A percentile compares a stretch with the other conserved stretches of the same genome.
These are phyloP conservation scores for Glareola pratincola DNA, from an alignment of 2,113 vertebrate species.

Conservation along the genomic window DNA sequence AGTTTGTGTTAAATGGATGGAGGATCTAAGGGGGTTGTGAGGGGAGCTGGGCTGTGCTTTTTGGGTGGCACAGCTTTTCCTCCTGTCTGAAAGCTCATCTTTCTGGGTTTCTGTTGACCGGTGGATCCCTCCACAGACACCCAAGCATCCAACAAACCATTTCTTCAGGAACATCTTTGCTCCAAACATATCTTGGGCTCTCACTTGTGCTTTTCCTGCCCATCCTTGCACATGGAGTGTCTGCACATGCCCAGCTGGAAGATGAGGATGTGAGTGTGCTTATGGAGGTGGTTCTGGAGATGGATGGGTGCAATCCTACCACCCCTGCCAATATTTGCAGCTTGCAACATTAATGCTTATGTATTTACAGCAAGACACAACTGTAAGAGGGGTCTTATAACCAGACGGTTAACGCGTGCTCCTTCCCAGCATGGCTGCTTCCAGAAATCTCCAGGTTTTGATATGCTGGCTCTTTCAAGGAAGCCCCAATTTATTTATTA, in stretches of 20 bases:
- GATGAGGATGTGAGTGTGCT: background rate
- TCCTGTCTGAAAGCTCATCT: background rate
- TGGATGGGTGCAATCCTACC: background rate
- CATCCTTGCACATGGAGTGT: background rate
- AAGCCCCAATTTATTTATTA: background rate
- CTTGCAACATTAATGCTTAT: background rate
- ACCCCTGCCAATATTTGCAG: background rate
- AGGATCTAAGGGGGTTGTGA: background rate
- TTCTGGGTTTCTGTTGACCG: fast-evolving
- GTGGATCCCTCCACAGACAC: background rate
- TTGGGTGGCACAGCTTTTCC: background rate
- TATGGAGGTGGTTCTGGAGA: background rate
- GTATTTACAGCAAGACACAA: background rate
- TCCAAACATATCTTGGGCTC: fast-evolving
- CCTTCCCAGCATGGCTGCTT: background rate
- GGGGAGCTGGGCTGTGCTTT: background rate
- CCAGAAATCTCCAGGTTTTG: background rate
- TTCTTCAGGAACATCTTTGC: background rate
- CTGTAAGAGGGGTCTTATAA: background rate
- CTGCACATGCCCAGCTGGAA: background rate
- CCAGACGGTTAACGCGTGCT: background rate
- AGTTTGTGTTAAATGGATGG: background rate
- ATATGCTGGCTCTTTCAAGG: background rate
- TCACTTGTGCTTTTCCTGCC: background rate
- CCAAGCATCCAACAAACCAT: background rate